Base-by-base conservation (phyloP, 2,113 vertebrate species). In the Nothobranchius furzeri region DNA sequence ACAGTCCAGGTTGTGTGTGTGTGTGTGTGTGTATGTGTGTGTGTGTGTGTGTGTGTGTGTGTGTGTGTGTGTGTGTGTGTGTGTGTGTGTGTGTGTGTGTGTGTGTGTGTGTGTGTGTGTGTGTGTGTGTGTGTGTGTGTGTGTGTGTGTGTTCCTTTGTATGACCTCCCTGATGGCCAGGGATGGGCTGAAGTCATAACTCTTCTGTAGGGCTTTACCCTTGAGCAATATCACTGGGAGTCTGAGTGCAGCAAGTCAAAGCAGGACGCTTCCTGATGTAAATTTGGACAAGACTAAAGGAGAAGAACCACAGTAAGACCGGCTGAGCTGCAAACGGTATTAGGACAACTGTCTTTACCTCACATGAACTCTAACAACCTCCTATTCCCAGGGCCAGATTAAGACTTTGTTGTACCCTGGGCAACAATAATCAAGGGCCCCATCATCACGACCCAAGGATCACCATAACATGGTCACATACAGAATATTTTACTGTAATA, bases 191-290 rank as follows among this genome's bases (percentile, higher is more conserved):
- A 68, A 89, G 85, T 91, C 90, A 86, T 91, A 92, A 90, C 82
- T 91, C 89, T 89, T 70, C 81, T 85, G 84, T 85, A 76, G 77
- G 78, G 73, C 63, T 88, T 88, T 90, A 90, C 89, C 87, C 91
- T 91, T 92, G 86, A 91, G 88, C 88, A 89, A 87, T 82, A 91
- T 88, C 85, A 87, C 75, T 75, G 75, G 43, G 79, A 68, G 74
- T 82, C 68, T 75, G 68, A 83, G 80, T 78, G 78, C 85, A 86
- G 74, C 54, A 42, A 81, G 87, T 85, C 85, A 82, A 75, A 85
- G 68, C 83, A 24, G 68, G 30, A 76, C 75, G 67, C 73, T 70
- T 62, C 60, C 57, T 63, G 79, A 63, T 53, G 48, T 64, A 36
- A 69, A 64, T 63, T 68, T 37, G 59, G 62, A 69, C 70, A 35